Percentiles rank a stretch among this genome's conserved stretches.
phyloP scores from a whole-genome alignment of 1,140 invertebrate genomes.

The Monochamus saltuarius region DNA sequence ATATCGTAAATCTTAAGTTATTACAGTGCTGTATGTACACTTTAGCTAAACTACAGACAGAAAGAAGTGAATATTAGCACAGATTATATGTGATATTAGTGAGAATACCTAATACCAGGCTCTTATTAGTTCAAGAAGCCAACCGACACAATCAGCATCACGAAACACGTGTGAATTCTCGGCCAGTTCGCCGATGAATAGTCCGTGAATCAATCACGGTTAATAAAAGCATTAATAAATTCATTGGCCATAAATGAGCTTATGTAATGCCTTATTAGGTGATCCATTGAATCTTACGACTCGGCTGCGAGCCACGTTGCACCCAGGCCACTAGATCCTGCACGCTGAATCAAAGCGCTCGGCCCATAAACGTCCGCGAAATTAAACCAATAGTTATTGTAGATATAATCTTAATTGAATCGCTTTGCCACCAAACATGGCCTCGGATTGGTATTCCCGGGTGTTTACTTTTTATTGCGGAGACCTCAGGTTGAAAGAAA shows the following conservation, averaged over 20 bases:
- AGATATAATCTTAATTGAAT: slow-evolving; percentile 21
- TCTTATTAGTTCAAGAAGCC: no score
- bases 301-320: slow-evolving; percentile 19
- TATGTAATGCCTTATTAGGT: slow-evolving; percentile 28
- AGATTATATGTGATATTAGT: no score
- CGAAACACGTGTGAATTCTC: slow-evolving; percentile 16
- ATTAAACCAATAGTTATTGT: slow-evolving; percentile 21
- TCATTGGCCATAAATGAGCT: slow-evolving; percentile 27
- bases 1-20: no score
- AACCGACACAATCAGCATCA: no score
- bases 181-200: slow-evolving; percentile 6
- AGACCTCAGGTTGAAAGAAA: no score
- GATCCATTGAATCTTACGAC: slow-evolving; percentile 24
- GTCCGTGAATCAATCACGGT: slow-evolving; percentile 18
- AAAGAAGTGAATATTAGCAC: no score
- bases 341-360: slow-evolving; percentile 22
- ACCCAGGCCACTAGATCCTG: slow-evolving; percentile 15
- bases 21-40: no score
- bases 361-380: slow-evolving; percentile 23
- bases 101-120: no score
- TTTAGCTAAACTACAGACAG: no score
- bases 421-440: background rate
- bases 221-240: slow-evolving; percentile 29
- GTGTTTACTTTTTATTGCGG: no score
- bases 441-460: no score